phyloP scores from a whole-genome alignment of 2,113 vertebrate species.

The Atrichornis clamosus region DNA sequence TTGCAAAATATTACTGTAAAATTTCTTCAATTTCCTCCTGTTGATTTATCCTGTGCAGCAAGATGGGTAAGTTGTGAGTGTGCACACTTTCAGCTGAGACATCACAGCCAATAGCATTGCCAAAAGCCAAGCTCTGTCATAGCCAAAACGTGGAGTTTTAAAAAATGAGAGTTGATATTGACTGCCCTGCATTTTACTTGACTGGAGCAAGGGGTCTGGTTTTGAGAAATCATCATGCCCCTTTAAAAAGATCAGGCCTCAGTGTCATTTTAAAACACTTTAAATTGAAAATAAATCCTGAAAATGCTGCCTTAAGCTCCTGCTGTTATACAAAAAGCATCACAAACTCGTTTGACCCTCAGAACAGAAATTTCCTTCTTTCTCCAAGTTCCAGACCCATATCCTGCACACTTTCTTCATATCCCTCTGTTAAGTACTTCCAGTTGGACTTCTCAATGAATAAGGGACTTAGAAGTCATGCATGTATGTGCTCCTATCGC shows the following conservation, averaged over 20 bases:
- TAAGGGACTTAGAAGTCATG: background rate
- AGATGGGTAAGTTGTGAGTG: background rate
- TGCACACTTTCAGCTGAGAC: background rate
- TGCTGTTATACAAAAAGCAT: background rate
- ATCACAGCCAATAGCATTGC: background rate
- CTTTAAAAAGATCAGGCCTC: background rate
- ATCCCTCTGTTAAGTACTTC: background rate
- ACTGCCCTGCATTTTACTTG: background rate
- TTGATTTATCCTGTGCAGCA: background rate
- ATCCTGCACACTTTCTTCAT: constrained; percentile 17
- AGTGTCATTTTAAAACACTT: background rate
- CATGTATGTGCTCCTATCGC: background rate
- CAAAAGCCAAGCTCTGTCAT: background rate
- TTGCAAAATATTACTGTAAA: background rate
- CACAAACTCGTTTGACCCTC: background rate
- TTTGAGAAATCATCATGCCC: background rate
- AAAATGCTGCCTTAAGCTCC: background rate
- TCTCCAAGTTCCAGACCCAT: background rate
- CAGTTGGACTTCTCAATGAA: background rate
- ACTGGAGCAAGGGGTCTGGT: background rate
- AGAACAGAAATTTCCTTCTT: constrained; percentile 11
- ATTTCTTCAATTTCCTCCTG: background rate
- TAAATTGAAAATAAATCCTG: background rate
- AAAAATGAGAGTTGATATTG: background rate
- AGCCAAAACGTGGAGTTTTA: background rate